Conservation (phyloP, 2,797 vertebrate species). For the Rhynchotus rufescens region DNA sequence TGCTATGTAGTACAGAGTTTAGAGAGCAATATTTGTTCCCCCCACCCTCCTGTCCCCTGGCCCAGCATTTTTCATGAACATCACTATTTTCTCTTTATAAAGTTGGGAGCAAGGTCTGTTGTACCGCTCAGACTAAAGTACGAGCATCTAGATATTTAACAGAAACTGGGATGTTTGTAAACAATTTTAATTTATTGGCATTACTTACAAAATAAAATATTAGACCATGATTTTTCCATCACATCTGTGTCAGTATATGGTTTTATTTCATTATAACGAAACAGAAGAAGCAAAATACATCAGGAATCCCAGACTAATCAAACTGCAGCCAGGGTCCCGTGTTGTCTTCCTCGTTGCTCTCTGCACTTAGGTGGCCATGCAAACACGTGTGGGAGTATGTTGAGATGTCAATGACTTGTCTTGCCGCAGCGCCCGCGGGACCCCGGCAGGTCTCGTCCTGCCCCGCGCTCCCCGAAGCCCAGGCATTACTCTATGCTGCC, state of each 20-base stretch:
- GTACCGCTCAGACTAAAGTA: constrained; percentile 28
- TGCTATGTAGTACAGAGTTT: constrained; percentile 46
- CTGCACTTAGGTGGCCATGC: neutral
- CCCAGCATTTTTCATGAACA: neutral
- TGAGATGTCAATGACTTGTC: neutral
- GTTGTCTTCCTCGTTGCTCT: constrained; percentile 19
- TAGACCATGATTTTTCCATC: constrained; percentile 76
- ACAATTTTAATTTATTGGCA: constrained; percentile 80
- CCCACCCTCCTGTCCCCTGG: neutral
- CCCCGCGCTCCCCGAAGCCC: constrained; percentile 7
- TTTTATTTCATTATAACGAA: constrained; percentile 77
- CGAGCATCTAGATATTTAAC: constrained; percentile 64
- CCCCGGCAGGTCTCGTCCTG: constrained; percentile 20
- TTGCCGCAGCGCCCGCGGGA: neutral
- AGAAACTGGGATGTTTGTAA: constrained; percentile 74
- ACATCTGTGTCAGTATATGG: constrained; percentile 63
- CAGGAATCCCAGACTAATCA: constrained; percentile 68
- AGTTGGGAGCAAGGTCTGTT: constrained; percentile 59
- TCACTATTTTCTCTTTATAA: neutral
- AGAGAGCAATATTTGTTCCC: neutral
- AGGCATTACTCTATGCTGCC: neutral
- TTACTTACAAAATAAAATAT: constrained; percentile 80
- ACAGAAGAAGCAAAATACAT: constrained; percentile 73
- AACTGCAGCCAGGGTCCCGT: constrained; percentile 57
- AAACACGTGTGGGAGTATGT: neutral